phyloP scores from a whole-genome alignment of 1,140 invertebrate species.

The Trachymyrmex cornetzi region DNA sequence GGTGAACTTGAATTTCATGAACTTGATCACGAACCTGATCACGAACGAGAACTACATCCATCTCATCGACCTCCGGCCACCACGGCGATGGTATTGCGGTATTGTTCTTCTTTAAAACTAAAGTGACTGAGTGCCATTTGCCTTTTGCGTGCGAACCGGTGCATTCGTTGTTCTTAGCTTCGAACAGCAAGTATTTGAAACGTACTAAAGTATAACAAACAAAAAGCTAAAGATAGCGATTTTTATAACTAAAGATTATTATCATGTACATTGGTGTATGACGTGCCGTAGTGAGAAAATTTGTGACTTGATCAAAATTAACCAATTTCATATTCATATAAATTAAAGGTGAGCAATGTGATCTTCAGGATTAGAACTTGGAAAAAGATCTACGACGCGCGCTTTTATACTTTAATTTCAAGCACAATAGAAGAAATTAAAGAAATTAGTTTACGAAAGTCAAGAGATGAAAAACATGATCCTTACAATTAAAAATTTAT shows the following conservation, averaged over 20 bases:
- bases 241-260: not conserved
- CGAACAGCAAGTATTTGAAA: slow-evolving; percentile 7
- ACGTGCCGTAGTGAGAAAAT: not conserved
- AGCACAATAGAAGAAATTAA: not conserved
- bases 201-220: not conserved
- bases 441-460: not conserved
- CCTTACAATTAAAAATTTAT: not conserved
- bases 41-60: slow-evolving; percentile 83
- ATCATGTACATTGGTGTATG: not conserved
- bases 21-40: slow-evolving; percentile 73
- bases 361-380: not conserved
- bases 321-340: not conserved
- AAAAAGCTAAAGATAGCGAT: not conserved
- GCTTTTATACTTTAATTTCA: not conserved
- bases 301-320: not conserved
- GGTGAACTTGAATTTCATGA: too few relatives aligned
- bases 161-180: slow-evolving; percentile 32
- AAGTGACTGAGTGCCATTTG: slow-evolving; percentile 75
- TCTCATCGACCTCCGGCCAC: slow-evolving; percentile 78
- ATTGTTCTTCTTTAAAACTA: slow-evolving; percentile 70
- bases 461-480: not conserved
- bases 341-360: not conserved
- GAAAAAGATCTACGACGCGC: not conserved
- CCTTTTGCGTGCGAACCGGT: slow-evolving; percentile 70
- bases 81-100: slow-evolving; percentile 39